Base-by-base conservation (phyloP, 2,113 vertebrate genomes). In the Oriolus oriolus region DNA sequence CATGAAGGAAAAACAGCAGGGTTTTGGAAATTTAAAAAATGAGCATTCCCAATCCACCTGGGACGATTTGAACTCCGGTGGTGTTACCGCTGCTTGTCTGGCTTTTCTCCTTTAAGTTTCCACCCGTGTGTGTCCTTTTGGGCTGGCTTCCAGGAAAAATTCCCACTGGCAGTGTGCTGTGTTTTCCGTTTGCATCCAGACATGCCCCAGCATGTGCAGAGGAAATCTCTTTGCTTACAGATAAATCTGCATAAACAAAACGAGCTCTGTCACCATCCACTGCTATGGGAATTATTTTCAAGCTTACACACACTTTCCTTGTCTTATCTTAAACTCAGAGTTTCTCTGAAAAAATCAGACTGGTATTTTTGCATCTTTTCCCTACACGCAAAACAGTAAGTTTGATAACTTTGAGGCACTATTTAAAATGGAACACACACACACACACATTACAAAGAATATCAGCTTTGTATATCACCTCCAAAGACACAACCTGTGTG, bases 61-160 rank as follows among this genome's bases (percentile, higher is more conserved):
- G 31, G 4, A 1, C 0, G 1, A 37, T 33, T 2, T 64, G 41
- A 71, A 73, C 13, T 44, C 57, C 0, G 3, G 17, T 5, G 39
- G 12, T 4, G 71, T 16, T 28, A 57, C 10, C 31, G 14, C 76
- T 20, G 28, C 65, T 88, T 2, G 6, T 64, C 69, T 7, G 61
- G 49, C 63, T 91, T 74, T 52, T 60, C 77, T 76, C 19, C 49
- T 31, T 69, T 47, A 33, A 57, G 28, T 15, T 82, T 21, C 73
- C 60, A n/a, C 61, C 75, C 9, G 2, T 2, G 69, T 41, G 53
- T 82, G 66, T 44, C 69, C 79, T n/a, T 64, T 59, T 14, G 7
- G 53, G 74, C 42, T 41, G 44, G 45, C 65, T 93, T 73, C 60
- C 89, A 41, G 76, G 80, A 41, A 66, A 44, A 61, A 66, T 37